Conservation (phyloP, 2,797 vertebrate species). For the Bufotes viridis region DNA sequence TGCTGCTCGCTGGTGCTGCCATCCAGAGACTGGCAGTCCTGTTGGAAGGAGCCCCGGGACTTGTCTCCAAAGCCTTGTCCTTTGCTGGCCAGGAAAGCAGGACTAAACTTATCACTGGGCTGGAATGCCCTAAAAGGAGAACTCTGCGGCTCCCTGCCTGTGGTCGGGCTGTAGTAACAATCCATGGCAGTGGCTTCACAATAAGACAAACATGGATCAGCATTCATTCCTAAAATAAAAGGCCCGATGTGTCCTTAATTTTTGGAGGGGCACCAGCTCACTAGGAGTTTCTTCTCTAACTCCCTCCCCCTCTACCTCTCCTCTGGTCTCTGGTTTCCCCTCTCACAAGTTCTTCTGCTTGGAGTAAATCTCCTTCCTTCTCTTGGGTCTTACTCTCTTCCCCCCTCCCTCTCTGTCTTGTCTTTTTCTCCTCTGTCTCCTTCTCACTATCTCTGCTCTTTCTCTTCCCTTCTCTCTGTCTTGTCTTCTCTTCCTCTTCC, state of each 20-base stretch:
- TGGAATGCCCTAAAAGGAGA: conserved; percentile 94
- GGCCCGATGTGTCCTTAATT: conserved; percentile 74
- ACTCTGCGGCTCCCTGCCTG: conserved; percentile 86
- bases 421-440: background rate
- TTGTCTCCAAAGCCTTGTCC: conserved; percentile 91
- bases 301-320: conserved; percentile 47
- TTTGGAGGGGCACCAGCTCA: conserved; percentile 73
- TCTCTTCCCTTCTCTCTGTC: background rate
- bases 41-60: conserved; percentile 85
- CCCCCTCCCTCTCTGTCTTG: background rate
- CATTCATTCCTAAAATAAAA: conserved; percentile 90
- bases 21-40: conserved; percentile 93
- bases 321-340: conserved; percentile 26
- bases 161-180: conserved; percentile 93
- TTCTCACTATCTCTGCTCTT: background rate
- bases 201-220: conserved; percentile 93
- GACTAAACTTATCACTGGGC: conserved; percentile 90
- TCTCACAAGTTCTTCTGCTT: background rate
- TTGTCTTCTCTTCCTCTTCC: too few relatives aligned
- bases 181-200: conserved; percentile 97
- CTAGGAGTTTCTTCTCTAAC: conserved; percentile 41
- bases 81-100: conserved; percentile 92
- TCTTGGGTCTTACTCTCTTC: background rate
- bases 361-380: background rate
- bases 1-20: conserved; percentile 76